phyloP scores from a whole-genome alignment of 2,797 vertebrate genomes.

The Rhodeus uyekii region DNA sequence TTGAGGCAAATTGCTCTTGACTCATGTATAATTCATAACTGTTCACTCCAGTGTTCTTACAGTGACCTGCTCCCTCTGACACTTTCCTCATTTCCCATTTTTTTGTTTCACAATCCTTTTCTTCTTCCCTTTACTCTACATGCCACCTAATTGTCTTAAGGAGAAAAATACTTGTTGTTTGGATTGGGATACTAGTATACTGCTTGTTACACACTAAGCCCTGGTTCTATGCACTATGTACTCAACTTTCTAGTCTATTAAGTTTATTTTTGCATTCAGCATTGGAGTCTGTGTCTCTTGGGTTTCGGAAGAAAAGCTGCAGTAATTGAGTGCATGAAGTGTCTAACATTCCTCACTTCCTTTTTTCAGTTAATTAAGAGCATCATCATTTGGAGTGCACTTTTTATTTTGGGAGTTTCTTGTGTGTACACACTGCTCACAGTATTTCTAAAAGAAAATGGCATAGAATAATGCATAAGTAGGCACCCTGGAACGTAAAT shows the following conservation, averaged over 20 bases:
- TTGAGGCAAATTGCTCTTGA: slow-evolving; percentile 74
- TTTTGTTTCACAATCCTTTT: background rate
- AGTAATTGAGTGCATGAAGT: background rate
- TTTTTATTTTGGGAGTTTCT: background rate
- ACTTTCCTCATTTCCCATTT: slow-evolving; percentile 39
- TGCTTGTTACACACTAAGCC: background rate
- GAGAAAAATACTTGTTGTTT: background rate
- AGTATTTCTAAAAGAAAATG: background rate
- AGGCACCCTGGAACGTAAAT: background rate
- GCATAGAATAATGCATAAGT: background rate
- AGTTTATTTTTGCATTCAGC: background rate
- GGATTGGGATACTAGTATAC: background rate
- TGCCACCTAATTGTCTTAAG: background rate
- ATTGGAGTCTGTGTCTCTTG: background rate
- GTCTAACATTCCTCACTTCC: background rate
- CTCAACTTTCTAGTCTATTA: background rate
- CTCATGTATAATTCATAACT: slow-evolving; percentile 78
- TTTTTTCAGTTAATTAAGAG: background rate
- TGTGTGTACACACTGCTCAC: background rate
- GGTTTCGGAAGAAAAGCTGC: background rate
- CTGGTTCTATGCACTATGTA: background rate
- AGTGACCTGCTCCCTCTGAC: slow-evolving; percentile 51
- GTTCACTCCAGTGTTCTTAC: slow-evolving; percentile 73
- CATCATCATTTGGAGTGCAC: background rate
- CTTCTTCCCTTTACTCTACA: background rate